These are phyloP conservation scores for Amniataba percoides DNA, from an alignment of 2,797 vertebrate species.

Conservation along the genomic window DNA sequence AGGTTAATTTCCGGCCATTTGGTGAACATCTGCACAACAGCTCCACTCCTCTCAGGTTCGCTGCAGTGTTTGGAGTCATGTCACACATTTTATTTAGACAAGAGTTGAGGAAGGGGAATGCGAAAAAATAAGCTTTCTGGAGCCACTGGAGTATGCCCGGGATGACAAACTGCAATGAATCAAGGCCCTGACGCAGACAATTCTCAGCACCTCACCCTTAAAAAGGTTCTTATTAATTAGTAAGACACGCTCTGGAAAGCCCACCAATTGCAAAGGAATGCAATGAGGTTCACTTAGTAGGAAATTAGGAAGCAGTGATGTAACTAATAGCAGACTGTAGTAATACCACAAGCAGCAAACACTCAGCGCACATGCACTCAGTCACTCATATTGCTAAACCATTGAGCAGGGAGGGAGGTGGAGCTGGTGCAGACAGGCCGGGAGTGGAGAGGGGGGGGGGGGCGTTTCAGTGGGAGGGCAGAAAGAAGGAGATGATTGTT, in stretches of 20 bases:
- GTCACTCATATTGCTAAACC: slow-evolving; percentile 40
- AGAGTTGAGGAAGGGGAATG: slow-evolving; percentile 22
- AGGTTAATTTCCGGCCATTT: slow-evolving; percentile 11
- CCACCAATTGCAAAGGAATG: slow-evolving; percentile 15
- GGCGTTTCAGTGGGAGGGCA: slow-evolving; percentile 70
- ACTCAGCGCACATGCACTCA: slow-evolving; percentile 50
- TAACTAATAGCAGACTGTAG: slow-evolving; percentile 31
- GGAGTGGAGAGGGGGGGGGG: slow-evolving; percentile 30
- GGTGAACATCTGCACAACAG: slow-evolving; percentile 27
- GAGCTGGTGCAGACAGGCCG: slow-evolving; percentile 50
- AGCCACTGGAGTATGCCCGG: not conserved
- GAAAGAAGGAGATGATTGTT: slow-evolving; percentile 77
- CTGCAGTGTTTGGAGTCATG: not conserved
- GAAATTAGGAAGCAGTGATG: slow-evolving; percentile 23
- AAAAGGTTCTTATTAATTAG: slow-evolving; percentile 67
- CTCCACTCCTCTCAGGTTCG: not conserved
- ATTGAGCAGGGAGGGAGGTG: slow-evolving; percentile 60
- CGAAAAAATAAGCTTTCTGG: not conserved
- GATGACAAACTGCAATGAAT: slow-evolving; percentile 39
- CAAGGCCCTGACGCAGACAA: not conserved
- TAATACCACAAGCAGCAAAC: slow-evolving; percentile 20
- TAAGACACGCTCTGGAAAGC: slow-evolving; percentile 45
- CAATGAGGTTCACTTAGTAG: slow-evolving; percentile 9
- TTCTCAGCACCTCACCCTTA: slow-evolving; percentile 6
- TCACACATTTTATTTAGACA: slow-evolving; percentile 52